These are phyloP conservation scores for Sinotaia quadrata DNA, from an alignment of 2,888 invertebrate species.

Conservation along the genomic window DNA sequence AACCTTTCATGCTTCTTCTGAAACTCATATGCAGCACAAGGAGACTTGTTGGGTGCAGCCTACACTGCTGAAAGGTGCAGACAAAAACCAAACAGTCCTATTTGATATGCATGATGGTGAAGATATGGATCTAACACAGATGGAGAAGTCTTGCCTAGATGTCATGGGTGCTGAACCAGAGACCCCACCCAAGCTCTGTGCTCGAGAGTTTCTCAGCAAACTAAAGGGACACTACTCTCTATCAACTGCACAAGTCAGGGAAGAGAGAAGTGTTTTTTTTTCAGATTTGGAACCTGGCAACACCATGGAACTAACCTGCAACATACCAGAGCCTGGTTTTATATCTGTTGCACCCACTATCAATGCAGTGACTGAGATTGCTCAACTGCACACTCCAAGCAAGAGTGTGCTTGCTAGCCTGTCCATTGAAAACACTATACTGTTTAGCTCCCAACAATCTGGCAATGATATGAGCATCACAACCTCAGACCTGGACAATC, in stretches of 20 bases:
- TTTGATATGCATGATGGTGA: constrained; percentile 25
- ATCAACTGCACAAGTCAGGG: background rate
- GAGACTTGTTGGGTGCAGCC: background rate
- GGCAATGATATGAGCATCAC: constrained; percentile 20
- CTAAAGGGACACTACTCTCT: background rate
- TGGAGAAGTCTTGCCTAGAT: background rate
- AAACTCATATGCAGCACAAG: background rate
- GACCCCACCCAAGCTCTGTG: constrained; percentile 6
- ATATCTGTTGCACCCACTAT: too few relatives aligned
- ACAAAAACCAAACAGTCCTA: constrained; percentile 9
- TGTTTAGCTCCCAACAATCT: background rate
- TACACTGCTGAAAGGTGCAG: too few relatives aligned
- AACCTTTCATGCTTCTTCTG: too few relatives aligned
- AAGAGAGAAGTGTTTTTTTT: background rate
- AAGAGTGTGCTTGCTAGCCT: too few relatives aligned
- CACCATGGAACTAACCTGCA: constrained; percentile 20
- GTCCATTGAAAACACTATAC: background rate
- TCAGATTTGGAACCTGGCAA: background rate
- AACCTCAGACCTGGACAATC: background rate
- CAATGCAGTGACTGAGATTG: too few relatives aligned
- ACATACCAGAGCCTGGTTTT: constrained; percentile 1
- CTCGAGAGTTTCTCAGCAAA: constrained; percentile 13
- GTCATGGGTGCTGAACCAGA: background rate
- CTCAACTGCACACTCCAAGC: too few relatives aligned
- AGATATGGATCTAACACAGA: constrained; percentile 24